phyloP scores from a whole-genome alignment of 2,113 vertebrate species.

The Clarias gariepinus region DNA sequence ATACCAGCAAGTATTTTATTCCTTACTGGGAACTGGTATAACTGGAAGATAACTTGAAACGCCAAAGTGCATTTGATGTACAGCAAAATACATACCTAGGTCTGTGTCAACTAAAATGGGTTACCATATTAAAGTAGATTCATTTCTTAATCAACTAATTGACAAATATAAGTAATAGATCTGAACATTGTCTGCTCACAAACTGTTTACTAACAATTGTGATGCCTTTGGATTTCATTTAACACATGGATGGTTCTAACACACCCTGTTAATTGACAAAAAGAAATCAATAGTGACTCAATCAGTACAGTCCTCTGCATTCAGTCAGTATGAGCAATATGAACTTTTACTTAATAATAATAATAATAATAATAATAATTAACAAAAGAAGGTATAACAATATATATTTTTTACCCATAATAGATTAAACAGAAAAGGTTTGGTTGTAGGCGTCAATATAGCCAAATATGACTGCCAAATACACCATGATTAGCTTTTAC shows the following conservation, averaged over 20 bases:
- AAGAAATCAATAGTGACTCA: background rate
- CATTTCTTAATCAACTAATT: background rate
- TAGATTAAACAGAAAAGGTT: background rate
- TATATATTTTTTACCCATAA: background rate
- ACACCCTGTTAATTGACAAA: background rate
- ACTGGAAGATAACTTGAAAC: background rate
- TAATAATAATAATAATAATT: too few species aligned
- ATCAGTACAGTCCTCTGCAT: too few species aligned
- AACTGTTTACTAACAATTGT: background rate
- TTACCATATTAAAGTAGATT: background rate
- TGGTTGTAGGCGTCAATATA: background rate
- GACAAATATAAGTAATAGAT: background rate
- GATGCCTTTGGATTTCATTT: background rate
- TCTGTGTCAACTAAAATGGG: background rate
- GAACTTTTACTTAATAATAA: background rate
- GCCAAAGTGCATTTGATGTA: background rate
- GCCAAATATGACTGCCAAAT: background rate
- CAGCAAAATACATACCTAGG: background rate
- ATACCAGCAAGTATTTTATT: background rate
- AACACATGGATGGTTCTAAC: background rate
- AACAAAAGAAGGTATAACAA: background rate
- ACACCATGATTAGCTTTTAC: background rate
- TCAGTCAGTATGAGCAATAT: background rate
- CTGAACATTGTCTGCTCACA: background rate
- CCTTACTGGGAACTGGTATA: background rate